Percentiles rank a stretch among this genome's conserved stretches.
phyloP scores from a whole-genome alignment of 2,113 vertebrate species.

The Heterocephalus glaber region DNA sequence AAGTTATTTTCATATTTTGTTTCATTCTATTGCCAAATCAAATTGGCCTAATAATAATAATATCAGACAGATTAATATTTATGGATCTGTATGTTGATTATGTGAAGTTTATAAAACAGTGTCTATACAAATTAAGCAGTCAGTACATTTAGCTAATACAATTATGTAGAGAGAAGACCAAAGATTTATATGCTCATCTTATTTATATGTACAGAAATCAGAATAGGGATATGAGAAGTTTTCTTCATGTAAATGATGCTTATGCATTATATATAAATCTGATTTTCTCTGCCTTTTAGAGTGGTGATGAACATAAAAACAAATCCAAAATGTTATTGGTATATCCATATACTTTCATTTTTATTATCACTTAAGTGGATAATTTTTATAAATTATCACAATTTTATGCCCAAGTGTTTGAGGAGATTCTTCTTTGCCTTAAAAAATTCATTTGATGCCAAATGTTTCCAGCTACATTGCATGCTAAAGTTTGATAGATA shows the following conservation, averaged over 20 bases:
- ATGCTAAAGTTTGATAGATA: not conserved
- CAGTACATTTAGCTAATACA: not conserved
- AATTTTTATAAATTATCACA: not conserved
- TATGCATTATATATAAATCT: not conserved
- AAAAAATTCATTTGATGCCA: not conserved
- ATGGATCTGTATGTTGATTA: not conserved
- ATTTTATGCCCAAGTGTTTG: not conserved
- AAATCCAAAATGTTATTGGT: not conserved
- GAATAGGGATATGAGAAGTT: not conserved
- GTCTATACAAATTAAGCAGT: not conserved
- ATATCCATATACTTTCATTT: not conserved
- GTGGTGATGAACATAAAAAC: not conserved
- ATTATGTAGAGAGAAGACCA: not conserved
- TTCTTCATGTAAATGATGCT: not conserved
- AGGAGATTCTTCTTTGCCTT: not conserved
- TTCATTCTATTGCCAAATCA: not conserved
- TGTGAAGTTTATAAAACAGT: not conserved
- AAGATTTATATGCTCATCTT: not conserved
- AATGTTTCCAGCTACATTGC: not conserved
- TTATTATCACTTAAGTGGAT: not conserved
- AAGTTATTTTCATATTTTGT: not conserved
- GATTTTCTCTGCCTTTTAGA: not conserved
- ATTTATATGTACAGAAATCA: not conserved
- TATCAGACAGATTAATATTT: not conserved
- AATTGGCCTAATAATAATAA: not conserved